Conservation (phyloP, 2,113 vertebrate genomes). For the Labeo rohita region DNA sequence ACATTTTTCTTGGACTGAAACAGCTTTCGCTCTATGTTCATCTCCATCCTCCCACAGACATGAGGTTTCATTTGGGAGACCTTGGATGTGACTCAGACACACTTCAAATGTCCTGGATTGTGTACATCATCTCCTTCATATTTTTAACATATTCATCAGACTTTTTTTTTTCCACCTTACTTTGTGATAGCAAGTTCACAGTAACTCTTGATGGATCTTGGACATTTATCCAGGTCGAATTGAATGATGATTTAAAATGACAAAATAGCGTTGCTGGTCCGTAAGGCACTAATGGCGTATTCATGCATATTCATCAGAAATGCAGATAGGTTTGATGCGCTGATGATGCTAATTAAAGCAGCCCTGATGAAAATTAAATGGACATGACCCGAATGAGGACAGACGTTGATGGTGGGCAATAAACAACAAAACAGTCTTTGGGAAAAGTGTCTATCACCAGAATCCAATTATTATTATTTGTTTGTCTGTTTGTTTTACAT, state of each 20-base stretch:
- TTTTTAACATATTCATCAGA: slow-evolving; percentile 18
- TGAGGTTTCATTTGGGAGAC: slow-evolving; percentile 31
- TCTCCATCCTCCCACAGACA: slow-evolving; percentile 17
- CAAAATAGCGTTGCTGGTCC: not conserved
- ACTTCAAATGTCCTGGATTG: not conserved
- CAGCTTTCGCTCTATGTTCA: not conserved
- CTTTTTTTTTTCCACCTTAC: not conserved
- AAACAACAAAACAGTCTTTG: not conserved
- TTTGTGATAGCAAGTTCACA: not conserved
- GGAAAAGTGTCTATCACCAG: not conserved
- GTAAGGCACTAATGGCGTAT: slow-evolving; percentile 16
- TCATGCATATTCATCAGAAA: slow-evolving; percentile 43
- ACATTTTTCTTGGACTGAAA: slow-evolving; percentile 30
- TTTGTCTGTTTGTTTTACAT: not conserved
- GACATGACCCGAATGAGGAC: slow-evolving; percentile 29
- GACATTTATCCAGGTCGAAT: slow-evolving; percentile 15
- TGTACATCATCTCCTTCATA: not conserved
- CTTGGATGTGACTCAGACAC: slow-evolving; percentile 19
- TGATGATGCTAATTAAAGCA: slow-evolving; percentile 47
- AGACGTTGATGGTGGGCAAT: slow-evolving; percentile 35
- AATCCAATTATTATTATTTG: not conserved
- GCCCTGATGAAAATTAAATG: slow-evolving; percentile 46
- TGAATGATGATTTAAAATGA: slow-evolving; percentile 32
- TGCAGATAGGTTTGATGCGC: slow-evolving; percentile 34
- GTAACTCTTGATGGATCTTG: slow-evolving; percentile 16